Conservation (phyloP, 92 coral and sea anemone genomes). For the Heliopora coerulea region DNA sequence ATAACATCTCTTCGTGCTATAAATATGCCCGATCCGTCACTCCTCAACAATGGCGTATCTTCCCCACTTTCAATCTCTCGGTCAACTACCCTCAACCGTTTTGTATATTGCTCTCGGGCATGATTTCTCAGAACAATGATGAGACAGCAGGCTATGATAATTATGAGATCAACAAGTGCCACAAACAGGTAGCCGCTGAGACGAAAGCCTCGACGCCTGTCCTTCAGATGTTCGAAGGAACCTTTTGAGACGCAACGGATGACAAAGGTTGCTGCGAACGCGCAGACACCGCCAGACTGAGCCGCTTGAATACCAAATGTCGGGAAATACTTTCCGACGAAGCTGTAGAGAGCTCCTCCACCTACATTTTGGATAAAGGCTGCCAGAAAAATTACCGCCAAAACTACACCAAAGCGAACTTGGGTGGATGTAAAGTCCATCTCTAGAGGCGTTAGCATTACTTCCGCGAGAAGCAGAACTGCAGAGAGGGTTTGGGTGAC, state of each 20-base stretch:
- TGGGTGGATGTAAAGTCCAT: slow-evolving; percentile 39
- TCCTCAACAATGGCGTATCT: slow-evolving; percentile 47
- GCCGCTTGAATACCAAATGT: slow-evolving; percentile 79
- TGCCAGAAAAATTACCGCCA: slow-evolving; percentile 63
- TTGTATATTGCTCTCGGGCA: slow-evolving; percentile 22
- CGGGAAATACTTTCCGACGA: slow-evolving; percentile 76
- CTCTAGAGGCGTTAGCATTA: slow-evolving; percentile 62
- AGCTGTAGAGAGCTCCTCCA: slow-evolving; percentile 76
- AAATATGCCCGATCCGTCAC: slow-evolving; percentile 19
- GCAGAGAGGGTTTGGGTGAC: slow-evolving; percentile 65
- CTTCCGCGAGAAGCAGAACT: slow-evolving; percentile 64
- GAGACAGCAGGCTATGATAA: slow-evolving; percentile 63
- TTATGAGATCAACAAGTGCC: slow-evolving; percentile 67
- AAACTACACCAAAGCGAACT: slow-evolving; percentile 64
- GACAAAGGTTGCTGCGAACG: slow-evolving; percentile 76
- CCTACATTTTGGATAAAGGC: slow-evolving; percentile 78
- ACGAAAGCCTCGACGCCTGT: slow-evolving; percentile 63
- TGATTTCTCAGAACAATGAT: slow-evolving; percentile 42
- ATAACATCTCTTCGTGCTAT: slow-evolving; percentile 56
- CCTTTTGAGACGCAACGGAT: slow-evolving; percentile 87
- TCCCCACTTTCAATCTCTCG: slow-evolving; percentile 54
- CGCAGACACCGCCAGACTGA: slow-evolving; percentile 84
- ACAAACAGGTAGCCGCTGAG: slow-evolving; percentile 82
- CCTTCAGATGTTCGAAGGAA: slow-evolving; percentile 66
- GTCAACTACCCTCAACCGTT: slow-evolving; percentile 3